Percentiles rank a stretch among this genome's conserved stretches.
Conservation (phyloP, 2,113 vertebrate genomes). For the Abramis brama region DNA sequence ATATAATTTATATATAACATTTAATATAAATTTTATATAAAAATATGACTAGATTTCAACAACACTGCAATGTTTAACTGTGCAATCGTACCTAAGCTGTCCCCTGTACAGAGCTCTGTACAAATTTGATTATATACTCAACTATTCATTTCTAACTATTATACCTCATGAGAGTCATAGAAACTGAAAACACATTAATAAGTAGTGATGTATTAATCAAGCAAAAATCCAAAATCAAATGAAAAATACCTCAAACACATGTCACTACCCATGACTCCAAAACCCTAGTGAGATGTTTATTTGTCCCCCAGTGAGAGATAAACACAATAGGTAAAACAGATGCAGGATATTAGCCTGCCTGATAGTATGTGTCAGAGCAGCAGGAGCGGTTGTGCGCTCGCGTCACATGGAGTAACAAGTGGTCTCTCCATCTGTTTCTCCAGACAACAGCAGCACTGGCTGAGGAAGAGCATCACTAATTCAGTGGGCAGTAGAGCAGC, state of each 20-base stretch:
- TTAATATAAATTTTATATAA: neutral
- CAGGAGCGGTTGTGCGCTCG: conserved; percentile 24
- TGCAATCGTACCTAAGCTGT: neutral
- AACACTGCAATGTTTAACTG: neutral
- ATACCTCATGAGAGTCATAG: neutral
- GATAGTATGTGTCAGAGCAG: conserved; percentile 41
- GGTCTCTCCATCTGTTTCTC: conserved; percentile 54
- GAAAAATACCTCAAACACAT: neutral
- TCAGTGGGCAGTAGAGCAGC: conserved; percentile 13
- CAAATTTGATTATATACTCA: too few species aligned
- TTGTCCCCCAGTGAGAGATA: conserved; percentile 39
- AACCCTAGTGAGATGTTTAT: neutral
- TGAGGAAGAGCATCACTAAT: conserved; percentile 52
- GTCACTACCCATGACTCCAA: neutral
- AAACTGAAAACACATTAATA: neutral
- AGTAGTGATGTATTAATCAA: neutral
- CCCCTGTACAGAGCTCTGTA: too few species aligned
- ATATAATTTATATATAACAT: too few species aligned
- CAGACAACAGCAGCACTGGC: conserved; percentile 49
- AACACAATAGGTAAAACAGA: conserved; percentile 43
- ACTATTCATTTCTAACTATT: neutral
- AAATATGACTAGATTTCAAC: neutral
- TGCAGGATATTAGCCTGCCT: neutral
- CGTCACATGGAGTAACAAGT: conserved; percentile 48
- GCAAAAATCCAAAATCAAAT: neutral